Evolutionary conservation across 1,140 invertebrate species (phyloP), one percentile per base, ranked within the genome.

Genomic region (Zaprionus africanus): DNA sequence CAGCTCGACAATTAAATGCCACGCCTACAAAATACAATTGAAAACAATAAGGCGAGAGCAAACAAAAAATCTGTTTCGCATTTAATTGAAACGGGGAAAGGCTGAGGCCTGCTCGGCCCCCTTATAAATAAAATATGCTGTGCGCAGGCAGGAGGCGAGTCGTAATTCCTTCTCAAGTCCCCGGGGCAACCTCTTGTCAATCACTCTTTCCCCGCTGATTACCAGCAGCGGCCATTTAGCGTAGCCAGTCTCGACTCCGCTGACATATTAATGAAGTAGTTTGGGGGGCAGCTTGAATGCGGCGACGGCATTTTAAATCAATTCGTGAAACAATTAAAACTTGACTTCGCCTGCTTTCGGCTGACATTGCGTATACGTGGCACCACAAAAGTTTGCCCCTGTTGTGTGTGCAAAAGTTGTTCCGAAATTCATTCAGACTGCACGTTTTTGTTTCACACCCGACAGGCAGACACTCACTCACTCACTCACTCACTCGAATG

Each of bases 321-420:
- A 85, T 85, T 86, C 79, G 76, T 63, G 61, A 79, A 82, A 86
- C 82, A 85, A 88, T 87, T 87, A 88, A 87, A 88, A 83, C 80
- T 88, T 88, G 83, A 80, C 80, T 86, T 83, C 74, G 24, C 17
- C 26, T 34, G 49, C 15, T 38, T 19, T 34, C 34, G 13, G 67
- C 77, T 57, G 68, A 73, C 73, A 80, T 84, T 60, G 78, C 81
- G 67, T 68, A 78, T 81, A 78, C 78, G 81, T 63, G 65, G 63
- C 22, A 43, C 19, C 41, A 46, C n/a, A 13, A 51, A 51, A 51
- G 11, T 62, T 70, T 65, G 68, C 36, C 62, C 61, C 28, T 36
- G 22, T 53, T n/a, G 54, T 22, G 22, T 60, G 66, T 66, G 63
- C 22, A 49, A 76, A 72, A 76, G 38, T 72, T 76, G 43, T 17